Conservation (phyloP, 2,797 vertebrate species). For the Gallinago nigripennis region DNA sequence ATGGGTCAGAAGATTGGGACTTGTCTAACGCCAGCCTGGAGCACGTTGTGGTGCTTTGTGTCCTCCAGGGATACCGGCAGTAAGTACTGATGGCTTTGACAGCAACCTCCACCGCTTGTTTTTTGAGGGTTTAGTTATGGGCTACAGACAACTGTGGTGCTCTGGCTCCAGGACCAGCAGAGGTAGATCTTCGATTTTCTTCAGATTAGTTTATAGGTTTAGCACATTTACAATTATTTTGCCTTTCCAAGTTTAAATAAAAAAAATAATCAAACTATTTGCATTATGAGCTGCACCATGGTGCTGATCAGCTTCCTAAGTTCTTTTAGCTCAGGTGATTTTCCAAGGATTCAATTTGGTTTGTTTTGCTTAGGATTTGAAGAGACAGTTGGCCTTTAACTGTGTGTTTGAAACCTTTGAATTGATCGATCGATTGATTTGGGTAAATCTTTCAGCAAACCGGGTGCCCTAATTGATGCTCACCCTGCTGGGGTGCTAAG, state of each 20-base stretch:
- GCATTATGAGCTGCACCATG: background rate
- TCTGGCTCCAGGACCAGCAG: background rate
- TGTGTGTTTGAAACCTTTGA: background rate
- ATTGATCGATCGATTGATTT: background rate
- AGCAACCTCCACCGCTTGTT: background rate
- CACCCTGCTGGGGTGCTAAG: background rate
- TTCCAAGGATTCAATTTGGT: background rate
- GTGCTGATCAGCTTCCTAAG: background rate
- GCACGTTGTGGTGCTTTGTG: fast-evolving
- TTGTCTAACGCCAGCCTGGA: background rate
- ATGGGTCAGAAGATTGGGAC: background rate
- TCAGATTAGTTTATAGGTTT: background rate
- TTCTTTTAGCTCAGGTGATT: background rate
- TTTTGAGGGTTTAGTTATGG: background rate
- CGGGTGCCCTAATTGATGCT: background rate
- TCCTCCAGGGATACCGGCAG: background rate
- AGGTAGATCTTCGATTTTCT: background rate
- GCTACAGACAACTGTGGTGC: background rate
- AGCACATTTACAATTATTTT: background rate
- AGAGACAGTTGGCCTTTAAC: background rate
- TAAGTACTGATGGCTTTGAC: background rate
- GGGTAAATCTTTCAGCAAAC: background rate
- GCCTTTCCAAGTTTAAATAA: background rate
- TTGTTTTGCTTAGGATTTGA: background rate
- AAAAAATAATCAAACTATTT: background rate